Percentiles rank a stretch among this genome's conserved stretches.
These are phyloP conservation scores for Sinocyclocheilus anshuiensis DNA, from an alignment of 2,113 vertebrate genomes.

Conservation along the genomic window DNA sequence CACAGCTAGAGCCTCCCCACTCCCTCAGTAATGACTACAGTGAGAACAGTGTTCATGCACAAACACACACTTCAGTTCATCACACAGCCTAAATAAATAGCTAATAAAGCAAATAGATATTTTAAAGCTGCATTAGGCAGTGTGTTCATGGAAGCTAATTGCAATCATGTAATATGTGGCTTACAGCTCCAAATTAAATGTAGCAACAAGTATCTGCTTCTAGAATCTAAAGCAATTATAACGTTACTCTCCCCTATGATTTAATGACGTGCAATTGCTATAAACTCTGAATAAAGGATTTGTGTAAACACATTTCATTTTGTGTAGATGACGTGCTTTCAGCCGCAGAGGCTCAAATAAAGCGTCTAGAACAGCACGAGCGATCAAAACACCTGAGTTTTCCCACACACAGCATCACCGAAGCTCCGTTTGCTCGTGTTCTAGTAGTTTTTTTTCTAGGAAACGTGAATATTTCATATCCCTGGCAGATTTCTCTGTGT, in stretches of 20 bases:
- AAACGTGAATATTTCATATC: slow-evolving; percentile 31
- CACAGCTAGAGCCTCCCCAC: neutral
- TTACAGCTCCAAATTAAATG: neutral
- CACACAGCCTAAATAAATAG: neutral
- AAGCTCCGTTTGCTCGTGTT: neutral
- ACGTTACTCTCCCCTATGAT: no score
- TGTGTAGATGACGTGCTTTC: no score
- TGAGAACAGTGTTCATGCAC: neutral
- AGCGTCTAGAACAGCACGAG: no score
- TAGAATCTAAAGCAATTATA: neutral
- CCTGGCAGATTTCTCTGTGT: slow-evolving; percentile 20
- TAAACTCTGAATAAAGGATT: neutral
- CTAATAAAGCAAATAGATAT: neutral
- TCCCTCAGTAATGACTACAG: slow-evolving; percentile 13
- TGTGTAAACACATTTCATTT: neutral
- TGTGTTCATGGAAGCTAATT: neutral
- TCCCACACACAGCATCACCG: slow-evolving; percentile 12
- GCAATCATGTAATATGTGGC: neutral
- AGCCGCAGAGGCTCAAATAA: neutral
- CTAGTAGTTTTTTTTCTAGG: neutral
- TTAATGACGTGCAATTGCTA: no score
- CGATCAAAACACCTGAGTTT: slow-evolving; percentile 30
- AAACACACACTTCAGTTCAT: neutral
- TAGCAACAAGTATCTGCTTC: neutral
- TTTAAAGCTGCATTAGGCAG: neutral